Evolutionary conservation across 1,140 invertebrate species (phyloP), one percentile per base, ranked within the genome.

Genomic region (Daktulosphaira vitifoliae): DNA sequence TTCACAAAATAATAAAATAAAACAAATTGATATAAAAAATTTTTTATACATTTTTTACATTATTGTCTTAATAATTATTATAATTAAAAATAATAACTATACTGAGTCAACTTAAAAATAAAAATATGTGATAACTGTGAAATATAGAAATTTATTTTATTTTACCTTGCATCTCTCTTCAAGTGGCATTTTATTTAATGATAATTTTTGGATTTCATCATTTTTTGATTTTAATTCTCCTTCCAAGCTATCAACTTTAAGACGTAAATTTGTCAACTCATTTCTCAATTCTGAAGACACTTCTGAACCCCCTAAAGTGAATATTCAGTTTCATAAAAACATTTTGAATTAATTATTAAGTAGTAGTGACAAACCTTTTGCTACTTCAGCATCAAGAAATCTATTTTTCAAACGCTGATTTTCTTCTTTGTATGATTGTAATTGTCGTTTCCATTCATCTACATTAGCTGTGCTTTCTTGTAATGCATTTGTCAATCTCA

Each of bases 381-480:
- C 81, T 69, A 84, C 81, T 74, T 89, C 87, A 38, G 86, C 74
- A 72, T 88, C 86, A 8, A 83, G 77, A 67, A 87, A 82, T 71
- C 83, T 84, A 49, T 82, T 84, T 77, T 94, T 92, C 69, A 96
- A 83, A 66, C 89, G 81, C 56, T 86, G 84, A 78, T 96, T 96
- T 76, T 97, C 94, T 72, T 98, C 94, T 78, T 96, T 94, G 72
- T 96, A 94, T 38, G 89, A 86, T 69, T 95, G 92, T 65, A 98
- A 79, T 73, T 98, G 94, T 69, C 92, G 83, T 78, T 98, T 97
- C 95, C 95, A 98, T 75, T 97, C 93, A 72, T 98, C 94, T 7
- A 98, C 94, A 78, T 98, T 98, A 42, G 92, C 89, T 25, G 92
- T 97, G 68, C 90, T 95, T 77, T 98, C 95, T 78, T 98, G 94